Evolutionary conservation across 2,113 vertebrate species (phyloP).

Genomic region (Campylorhamphus procurvoides): DNA sequence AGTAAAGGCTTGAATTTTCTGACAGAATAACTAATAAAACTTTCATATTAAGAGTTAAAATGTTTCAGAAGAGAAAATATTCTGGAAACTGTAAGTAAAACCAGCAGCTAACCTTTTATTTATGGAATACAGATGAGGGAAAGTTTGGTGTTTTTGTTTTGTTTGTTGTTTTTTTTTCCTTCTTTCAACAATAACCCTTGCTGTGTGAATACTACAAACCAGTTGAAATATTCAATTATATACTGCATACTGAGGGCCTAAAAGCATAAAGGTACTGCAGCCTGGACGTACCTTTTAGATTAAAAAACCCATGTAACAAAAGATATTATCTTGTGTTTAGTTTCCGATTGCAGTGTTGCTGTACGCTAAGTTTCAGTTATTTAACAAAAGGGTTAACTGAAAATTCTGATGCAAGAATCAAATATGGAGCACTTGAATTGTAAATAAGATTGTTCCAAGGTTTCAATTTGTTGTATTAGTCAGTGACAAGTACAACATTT

Average conservation of each 20-base stretch:
- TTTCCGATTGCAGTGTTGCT: not conserved
- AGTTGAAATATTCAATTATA: slow-evolving; percentile 33
- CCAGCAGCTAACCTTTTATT: slow-evolving; percentile 71
- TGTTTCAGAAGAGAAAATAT: slow-evolving; percentile 74
- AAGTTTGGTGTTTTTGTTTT: not conserved
- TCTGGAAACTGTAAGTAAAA: slow-evolving; percentile 84
- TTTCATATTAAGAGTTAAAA: slow-evolving; percentile 64
- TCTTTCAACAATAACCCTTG: not conserved
- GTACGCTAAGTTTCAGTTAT: not conserved
- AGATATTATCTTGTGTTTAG: not conserved
- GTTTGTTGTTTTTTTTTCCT: not conserved
- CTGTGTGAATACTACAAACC: slow-evolving; percentile 7
- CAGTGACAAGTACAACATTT: slow-evolving; percentile 71
- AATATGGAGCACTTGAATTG: slow-evolving; percentile 16
- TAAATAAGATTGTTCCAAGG: slow-evolving; percentile 22
- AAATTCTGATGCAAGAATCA: slow-evolving; percentile 35
- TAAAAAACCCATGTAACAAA: not conserved
- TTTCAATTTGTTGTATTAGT: slow-evolving; percentile 68
- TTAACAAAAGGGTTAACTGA: slow-evolving; percentile 25
- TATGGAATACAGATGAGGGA: slow-evolving; percentile 41
- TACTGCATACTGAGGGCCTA: not conserved
- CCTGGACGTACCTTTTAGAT: not conserved
- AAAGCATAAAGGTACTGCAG: not conserved
- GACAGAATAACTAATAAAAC: slow-evolving; percentile 63
- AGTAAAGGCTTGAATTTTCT: slow-evolving; percentile 69